These are phyloP conservation scores for Limnothrissa miodon DNA, from an alignment of 2,113 vertebrate species.

Conservation along the genomic window DNA sequence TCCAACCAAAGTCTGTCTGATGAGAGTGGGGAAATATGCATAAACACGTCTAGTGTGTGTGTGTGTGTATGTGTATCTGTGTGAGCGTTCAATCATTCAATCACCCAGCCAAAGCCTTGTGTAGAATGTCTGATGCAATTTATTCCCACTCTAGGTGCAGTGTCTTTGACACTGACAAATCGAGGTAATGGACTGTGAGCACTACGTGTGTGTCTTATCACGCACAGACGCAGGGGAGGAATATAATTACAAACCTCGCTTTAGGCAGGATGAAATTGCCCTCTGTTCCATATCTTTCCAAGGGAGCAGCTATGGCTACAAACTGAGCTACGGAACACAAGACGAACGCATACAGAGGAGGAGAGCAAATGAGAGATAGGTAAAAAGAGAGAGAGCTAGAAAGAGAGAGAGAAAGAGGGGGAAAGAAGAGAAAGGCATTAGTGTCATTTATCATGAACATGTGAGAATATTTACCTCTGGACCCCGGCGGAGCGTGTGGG, in stretches of 20 bases:
- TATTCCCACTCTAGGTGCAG: not conserved
- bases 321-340: not conserved
- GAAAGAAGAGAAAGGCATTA: not conserved
- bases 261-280: not conserved
- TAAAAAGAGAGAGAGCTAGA: not conserved
- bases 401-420: not conserved
- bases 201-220: not conserved
- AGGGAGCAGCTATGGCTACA: not conserved
- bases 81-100: not conserved
- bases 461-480: not conserved
- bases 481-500: not conserved
- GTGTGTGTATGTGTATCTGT: not conserved
- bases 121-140: not conserved
- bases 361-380: not conserved
- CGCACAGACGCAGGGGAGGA: not conserved
- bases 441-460: conserved; percentile 8
- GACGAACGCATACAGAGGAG: not conserved
- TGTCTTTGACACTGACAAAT: conserved; percentile 15
- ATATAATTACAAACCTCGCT: conserved; percentile 15
- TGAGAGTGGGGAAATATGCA: not conserved
- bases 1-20: not conserved
- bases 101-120: not conserved
- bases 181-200: conserved; percentile 12
- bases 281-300: not conserved
- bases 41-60: not conserved